Conservation (phyloP, 2,113 vertebrate genomes). For the Myxocyprinus asiaticus region DNA sequence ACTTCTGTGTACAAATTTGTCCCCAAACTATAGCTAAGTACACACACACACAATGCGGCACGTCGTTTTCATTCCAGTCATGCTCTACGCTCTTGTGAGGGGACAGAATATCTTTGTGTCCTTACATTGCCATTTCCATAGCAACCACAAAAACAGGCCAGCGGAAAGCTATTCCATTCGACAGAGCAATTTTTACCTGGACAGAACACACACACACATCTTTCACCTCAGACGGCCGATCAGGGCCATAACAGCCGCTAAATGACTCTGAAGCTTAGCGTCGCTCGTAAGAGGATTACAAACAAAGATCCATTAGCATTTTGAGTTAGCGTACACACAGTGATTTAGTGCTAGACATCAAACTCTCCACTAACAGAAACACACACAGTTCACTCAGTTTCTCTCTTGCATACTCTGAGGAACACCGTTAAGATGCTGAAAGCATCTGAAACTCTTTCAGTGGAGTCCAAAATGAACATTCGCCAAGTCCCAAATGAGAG, state of each 20-base stretch:
- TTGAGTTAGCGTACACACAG: slow-evolving; percentile 17
- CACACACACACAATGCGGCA: slow-evolving; percentile 20
- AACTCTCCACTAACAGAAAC: background rate
- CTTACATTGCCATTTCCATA: slow-evolving; percentile 50
- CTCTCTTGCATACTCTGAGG: too few species aligned
- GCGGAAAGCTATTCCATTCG: slow-evolving; percentile 1
- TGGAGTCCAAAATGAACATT: too few species aligned
- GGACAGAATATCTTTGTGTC: slow-evolving; percentile 38
- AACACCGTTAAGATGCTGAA: too few species aligned
- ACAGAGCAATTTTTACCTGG: slow-evolving; percentile 7
- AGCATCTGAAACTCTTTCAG: too few species aligned
- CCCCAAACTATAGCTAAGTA: background rate
- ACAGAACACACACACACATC: too few species aligned
- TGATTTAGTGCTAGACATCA: slow-evolving; percentile 17
- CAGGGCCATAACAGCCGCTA: background rate
- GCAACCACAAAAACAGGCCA: slow-evolving; percentile 36
- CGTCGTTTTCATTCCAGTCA: slow-evolving; percentile 47
- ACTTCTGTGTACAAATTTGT: too few species aligned
- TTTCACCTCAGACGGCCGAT: background rate
- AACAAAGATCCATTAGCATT: slow-evolving; percentile 47
- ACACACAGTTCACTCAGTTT: too few species aligned
- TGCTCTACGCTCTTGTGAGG: slow-evolving; percentile 25
- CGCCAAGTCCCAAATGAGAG: too few species aligned
- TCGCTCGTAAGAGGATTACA: slow-evolving; percentile 45
- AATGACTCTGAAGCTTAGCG: slow-evolving; percentile 38